Conservation (phyloP, 2,113 vertebrate species). For the Caranx ignobilis region DNA sequence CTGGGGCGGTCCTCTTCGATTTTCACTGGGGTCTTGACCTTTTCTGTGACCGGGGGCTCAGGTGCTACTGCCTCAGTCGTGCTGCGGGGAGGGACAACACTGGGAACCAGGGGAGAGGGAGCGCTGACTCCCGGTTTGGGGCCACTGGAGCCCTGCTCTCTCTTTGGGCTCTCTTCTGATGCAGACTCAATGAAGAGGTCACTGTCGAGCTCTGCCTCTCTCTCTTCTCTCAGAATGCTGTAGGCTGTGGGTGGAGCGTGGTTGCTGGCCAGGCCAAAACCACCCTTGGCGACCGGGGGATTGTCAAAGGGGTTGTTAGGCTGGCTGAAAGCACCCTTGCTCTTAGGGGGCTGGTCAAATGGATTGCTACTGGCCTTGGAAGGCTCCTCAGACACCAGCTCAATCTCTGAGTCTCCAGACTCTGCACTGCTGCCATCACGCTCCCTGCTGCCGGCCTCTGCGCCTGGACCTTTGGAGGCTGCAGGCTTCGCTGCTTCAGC, state of each 20-base stretch:
- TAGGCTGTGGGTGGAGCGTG: conserved; percentile 89
- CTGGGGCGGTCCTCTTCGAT: conserved; percentile 83
- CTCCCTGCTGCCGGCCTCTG: conserved; percentile 79
- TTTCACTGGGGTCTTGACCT: conserved; percentile 81
- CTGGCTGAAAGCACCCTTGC: conserved; percentile 87
- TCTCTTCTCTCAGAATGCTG: conserved; percentile 96
- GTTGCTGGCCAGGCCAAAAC: conserved; percentile 87
- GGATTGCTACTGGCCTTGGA: conserved; percentile 77
- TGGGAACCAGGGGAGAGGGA: conserved; percentile 68
- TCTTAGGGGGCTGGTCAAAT: conserved; percentile 85
- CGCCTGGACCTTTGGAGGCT: conserved; percentile 60
- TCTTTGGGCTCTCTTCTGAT: conserved; percentile 97
- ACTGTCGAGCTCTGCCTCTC: conserved; percentile 97
- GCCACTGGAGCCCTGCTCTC: conserved; percentile 90
- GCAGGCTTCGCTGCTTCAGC: conserved; percentile 67
- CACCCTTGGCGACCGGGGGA: conserved; percentile 84
- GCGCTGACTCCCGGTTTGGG: conserved; percentile 80
- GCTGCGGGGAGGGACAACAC: conserved; percentile 44
- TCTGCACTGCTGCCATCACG: conserved; percentile 92
- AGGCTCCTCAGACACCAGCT: conserved; percentile 94
- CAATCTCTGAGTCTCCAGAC: conserved; percentile 96
- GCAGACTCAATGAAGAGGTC: conserved; percentile 97
- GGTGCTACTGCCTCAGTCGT: conserved; percentile 45
- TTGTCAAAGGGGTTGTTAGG: conserved; percentile 85
- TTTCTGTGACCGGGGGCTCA: conserved; percentile 72